These are phyloP conservation scores for Lepidurus couesii DNA, from an alignment of 1,140 invertebrate genomes.

Conservation along the genomic window DNA sequence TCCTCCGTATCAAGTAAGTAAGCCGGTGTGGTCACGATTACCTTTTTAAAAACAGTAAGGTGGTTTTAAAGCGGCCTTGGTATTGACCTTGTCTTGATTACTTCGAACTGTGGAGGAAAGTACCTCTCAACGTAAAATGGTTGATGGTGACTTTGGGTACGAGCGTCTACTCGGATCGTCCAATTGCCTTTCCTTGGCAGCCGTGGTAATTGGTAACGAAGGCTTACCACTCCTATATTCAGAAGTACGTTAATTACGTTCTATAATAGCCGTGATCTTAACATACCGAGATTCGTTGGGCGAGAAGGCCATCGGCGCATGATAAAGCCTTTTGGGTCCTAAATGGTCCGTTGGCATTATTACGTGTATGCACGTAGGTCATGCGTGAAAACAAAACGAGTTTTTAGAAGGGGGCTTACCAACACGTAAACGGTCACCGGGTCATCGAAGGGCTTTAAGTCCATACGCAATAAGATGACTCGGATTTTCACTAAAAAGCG, in stretches of 20 bases:
- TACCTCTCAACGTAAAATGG: slow-evolving; percentile 48
- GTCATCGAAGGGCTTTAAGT: slow-evolving; percentile 49
- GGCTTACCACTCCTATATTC: slow-evolving; percentile 44
- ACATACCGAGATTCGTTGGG: slow-evolving; percentile 47
- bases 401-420: slow-evolving; percentile 42
- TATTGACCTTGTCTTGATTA: slow-evolving; percentile 35
- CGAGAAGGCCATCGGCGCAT: slow-evolving; percentile 51
- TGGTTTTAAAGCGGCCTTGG: neutral
- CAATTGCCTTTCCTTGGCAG: slow-evolving; percentile 48
- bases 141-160: slow-evolving; percentile 48
- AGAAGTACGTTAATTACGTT: slow-evolving; percentile 34
- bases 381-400: neutral
- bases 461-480: slow-evolving; percentile 47
- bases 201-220: slow-evolving; percentile 44
- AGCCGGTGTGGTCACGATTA: slow-evolving; percentile 41
- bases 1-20: slow-evolving; percentile 45
- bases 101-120: slow-evolving; percentile 49
- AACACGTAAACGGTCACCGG: slow-evolving; percentile 49
- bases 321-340: slow-evolving; percentile 49
- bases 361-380: neutral
- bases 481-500: slow-evolving; percentile 47
- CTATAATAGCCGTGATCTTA: neutral
- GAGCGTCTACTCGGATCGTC: slow-evolving; percentile 47
- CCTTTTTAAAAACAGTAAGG: slow-evolving; percentile 29
- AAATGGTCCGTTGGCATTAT: neutral